These are phyloP conservation scores for Globodera ellingtonae DNA, from an alignment of 1,140 invertebrate species.

Conservation along the genomic window DNA sequence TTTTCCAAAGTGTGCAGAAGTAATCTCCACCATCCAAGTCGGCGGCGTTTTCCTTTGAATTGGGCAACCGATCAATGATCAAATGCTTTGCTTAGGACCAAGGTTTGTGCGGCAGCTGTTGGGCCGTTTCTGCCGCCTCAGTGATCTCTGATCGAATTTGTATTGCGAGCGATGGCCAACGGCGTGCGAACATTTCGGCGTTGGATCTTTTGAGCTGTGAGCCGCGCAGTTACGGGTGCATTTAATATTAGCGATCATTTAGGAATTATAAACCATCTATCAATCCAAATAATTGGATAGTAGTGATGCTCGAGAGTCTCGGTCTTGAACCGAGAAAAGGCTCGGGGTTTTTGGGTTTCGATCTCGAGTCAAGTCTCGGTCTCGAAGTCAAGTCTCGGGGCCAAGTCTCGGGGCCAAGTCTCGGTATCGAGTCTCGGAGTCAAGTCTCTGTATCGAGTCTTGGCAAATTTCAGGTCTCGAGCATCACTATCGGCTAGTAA, in stretches of 20 bases:
- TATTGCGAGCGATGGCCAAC: neutral
- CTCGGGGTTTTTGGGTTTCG: neutral
- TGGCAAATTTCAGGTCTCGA: too few relatives aligned
- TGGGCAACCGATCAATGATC: neutral
- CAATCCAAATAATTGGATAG: too few relatives aligned
- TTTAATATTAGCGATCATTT: neutral
- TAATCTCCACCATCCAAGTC: constrained; percentile 3
- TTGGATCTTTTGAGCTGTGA: constrained; percentile 15
- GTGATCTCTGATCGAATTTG: constrained; percentile 24
- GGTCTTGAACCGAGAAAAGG: too few relatives aligned
- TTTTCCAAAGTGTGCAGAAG: neutral
- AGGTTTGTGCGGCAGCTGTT: constrained; percentile 21
- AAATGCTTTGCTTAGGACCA: constrained; percentile 7
- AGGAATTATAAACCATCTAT: neutral
- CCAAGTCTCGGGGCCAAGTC: neutral
- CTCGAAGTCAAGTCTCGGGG: neutral
- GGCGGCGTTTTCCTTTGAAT: neutral
- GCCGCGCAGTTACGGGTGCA: neutral
- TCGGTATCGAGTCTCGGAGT: neutral
- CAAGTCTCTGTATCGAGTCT: neutral
- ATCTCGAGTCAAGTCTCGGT: neutral
- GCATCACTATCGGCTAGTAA: too few relatives aligned
- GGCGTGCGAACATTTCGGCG: constrained; percentile 2
- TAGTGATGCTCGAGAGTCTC: too few relatives aligned
- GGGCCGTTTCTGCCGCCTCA: constrained; percentile 27